Evolutionary conservation across 2,113 vertebrate genomes (phyloP), one percentile per base, ranked within the genome.

Genomic region (Indri indri): DNA sequence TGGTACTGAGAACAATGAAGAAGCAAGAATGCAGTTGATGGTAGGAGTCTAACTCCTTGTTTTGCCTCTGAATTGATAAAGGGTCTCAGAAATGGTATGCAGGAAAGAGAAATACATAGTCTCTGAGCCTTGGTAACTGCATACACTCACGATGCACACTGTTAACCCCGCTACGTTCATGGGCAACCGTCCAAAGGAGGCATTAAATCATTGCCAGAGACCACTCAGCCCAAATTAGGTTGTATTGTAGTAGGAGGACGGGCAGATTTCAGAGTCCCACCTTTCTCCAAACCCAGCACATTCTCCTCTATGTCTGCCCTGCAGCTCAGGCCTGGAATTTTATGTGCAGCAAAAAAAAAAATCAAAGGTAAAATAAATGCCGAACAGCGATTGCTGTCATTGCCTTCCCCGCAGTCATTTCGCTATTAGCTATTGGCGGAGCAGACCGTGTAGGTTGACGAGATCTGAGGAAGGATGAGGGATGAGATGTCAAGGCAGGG

Each of bases 391-490:
- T n/a, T 22, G 63, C 94, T 93, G 61, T 57, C 86, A 83, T 20
- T 92, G 87, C 61, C 81, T 96, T 88, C 52, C 65, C 80, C 5
- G 6, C 42, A 88, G 74, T 57, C 70, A 59, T 80, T 42, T 80
- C 0, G 1, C 95, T 94, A n/a, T 77, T 87, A 96, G 90, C 70
- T 95, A 84, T 57, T 84, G 90, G 66, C 27, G 27, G 80, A 77
- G 81, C 83, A 45, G 90, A 87, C 63, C 3, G 0, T 6, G 89
- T 22, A 79, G 68, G 84, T 0, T 81, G 90, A 73, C 0, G 20
- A 74, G 93, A 92, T 95, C 84, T 85, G 34, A 96, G 71, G n/a
- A 85, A 88, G 89, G 88, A 86, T 83, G 90, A 96, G 50, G 93
- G 85, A 98, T 86, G 90, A 92, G 71, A 88, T 80, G 97, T 94